phyloP scores from a whole-genome alignment of 2,113 vertebrate genomes.

The Mustela lutreola region DNA sequence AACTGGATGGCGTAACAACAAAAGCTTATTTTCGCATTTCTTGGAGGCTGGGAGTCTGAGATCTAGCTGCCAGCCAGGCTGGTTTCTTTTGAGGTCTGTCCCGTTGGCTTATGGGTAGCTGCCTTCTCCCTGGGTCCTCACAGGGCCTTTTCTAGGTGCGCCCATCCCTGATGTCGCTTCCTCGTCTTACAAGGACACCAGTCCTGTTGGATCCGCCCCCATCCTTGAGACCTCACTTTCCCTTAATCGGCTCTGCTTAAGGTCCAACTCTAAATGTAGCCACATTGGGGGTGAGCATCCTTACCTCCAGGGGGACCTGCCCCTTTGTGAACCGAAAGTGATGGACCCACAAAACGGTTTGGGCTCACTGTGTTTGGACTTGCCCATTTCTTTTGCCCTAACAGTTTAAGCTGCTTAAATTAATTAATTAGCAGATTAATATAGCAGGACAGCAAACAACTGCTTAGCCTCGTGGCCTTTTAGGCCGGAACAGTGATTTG shows the following conservation, averaged over 20 bases:
- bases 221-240: background rate
- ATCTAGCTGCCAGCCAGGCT: background rate
- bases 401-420: background rate
- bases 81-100: background rate
- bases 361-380: background rate
- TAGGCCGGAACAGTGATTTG: background rate
- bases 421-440: background rate
- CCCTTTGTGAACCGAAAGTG: background rate
- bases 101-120: background rate
- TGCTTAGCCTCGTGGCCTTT: background rate
- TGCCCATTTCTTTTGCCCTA: background rate
- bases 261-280: background rate
- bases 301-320: background rate
- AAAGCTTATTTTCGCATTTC: background rate
- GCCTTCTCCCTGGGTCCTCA: background rate
- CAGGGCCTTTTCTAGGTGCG: background rate
- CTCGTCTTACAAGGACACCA: background rate
- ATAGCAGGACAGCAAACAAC: background rate
- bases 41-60: background rate
- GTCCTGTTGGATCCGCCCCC: background rate
- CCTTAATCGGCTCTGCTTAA: background rate
- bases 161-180: background rate
- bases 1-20: background rate
- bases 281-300: background rate
- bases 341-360: background rate